These are phyloP conservation scores for Pyrrhura leucotis DNA, from an alignment of 2,797 vertebrate species.

Conservation along the genomic window DNA sequence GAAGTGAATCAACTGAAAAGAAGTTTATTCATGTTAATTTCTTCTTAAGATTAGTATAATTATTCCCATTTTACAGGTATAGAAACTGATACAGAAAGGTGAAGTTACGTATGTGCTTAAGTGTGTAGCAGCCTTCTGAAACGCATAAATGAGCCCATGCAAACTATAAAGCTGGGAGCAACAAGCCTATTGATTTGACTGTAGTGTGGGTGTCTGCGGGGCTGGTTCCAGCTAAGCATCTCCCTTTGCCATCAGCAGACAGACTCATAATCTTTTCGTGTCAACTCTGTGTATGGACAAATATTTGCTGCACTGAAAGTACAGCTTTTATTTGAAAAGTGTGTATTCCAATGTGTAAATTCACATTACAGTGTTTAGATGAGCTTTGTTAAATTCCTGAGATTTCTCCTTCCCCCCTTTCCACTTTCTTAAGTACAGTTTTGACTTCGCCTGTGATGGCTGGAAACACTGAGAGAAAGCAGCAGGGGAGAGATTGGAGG, in stretches of 20 bases:
- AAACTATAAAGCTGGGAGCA: neutral
- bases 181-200: neutral
- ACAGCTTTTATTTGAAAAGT: neutral
- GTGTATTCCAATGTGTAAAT: neutral
- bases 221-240: neutral
- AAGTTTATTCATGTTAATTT: neutral
- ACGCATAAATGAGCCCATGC: rapidly evolving
- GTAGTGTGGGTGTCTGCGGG: neutral
- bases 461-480: neutral
- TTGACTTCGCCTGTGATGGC: neutral
- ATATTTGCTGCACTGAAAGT: neutral
- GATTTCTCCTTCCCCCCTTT: neutral
- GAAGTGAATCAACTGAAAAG: neutral
- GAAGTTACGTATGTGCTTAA: neutral
- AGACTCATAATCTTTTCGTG: neutral
- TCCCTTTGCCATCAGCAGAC: neutral
- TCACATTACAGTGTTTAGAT: neutral
- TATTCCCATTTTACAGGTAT: neutral
- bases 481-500: neutral
- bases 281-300: neutral
- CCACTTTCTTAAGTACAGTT: neutral
- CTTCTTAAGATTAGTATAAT: neutral
- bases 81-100: neutral
- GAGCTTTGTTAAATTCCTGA: neutral
- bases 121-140: neutral